A percentile compares a stretch with the other conserved stretches of the same genome.
Conservation (phyloP, 2,113 vertebrate genomes). For the Phylloscopus trochiloides region DNA sequence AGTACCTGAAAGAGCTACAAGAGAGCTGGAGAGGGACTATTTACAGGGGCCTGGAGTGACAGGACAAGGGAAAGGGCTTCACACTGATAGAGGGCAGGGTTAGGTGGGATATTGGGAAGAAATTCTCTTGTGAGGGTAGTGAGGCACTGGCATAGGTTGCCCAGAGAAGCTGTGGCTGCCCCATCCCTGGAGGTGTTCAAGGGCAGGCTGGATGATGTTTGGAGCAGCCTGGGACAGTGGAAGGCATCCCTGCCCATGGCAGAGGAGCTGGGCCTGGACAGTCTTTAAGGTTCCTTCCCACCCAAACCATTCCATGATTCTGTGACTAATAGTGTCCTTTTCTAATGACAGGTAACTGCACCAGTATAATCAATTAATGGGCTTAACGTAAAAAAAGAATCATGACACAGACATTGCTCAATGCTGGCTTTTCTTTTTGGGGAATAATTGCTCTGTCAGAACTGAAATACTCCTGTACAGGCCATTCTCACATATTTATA, state of each 20-base stretch:
- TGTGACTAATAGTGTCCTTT: background rate
- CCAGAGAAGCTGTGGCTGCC: background rate
- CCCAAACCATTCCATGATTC: background rate
- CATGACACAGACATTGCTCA: accelerated
- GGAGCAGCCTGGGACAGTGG: accelerated
- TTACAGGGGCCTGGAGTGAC: background rate
- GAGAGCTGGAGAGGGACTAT: background rate
- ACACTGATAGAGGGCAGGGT: background rate
- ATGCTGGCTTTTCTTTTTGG: background rate
- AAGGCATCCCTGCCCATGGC: accelerated
- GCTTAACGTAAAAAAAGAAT: background rate
- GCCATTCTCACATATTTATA: background rate
- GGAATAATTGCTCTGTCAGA: background rate
- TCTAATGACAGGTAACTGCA: background rate
- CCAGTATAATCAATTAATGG: background rate
- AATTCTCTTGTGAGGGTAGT: background rate
- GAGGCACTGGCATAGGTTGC: background rate
- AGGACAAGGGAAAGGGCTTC: background rate
- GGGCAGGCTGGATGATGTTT: background rate
- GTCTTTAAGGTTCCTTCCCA: background rate
- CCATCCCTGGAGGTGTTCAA: background rate
- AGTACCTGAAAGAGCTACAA: background rate
- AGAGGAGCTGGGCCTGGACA: background rate
- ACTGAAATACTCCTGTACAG: background rate
- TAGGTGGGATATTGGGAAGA: background rate